A percentile compares a stretch with the other conserved stretches of the same genome.
Evolutionary conservation across 1,140 invertebrate genomes (phyloP).

Genomic region (Zaprionus kolodkinae): DNA sequence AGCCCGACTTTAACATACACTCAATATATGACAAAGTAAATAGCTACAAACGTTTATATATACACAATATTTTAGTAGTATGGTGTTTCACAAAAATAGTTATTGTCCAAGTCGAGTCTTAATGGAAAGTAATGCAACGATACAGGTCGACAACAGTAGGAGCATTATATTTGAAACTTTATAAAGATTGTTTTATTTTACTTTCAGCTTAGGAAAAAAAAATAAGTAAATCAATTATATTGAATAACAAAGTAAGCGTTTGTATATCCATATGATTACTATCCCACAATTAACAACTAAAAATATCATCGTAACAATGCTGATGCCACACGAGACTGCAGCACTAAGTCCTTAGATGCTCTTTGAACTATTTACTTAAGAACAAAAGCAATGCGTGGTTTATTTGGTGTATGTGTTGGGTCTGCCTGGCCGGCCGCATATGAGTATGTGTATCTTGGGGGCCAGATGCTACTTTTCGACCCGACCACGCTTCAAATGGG

Average conservation of each 20-base stretch:
- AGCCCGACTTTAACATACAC: constrained; percentile 23
- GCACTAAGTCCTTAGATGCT: constrained; percentile 17
- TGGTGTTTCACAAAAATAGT: constrained; percentile 43
- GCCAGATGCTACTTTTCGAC: constrained; percentile 41
- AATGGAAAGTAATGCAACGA: constrained; percentile 35
- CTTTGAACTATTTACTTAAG: constrained; percentile 34
- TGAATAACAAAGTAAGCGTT: constrained; percentile 68
- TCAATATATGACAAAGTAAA: constrained; percentile 27
- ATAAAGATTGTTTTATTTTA: constrained; percentile 47
- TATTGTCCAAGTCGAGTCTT: constrained; percentile 64
- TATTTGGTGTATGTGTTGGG: constrained; percentile 49
- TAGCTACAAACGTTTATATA: constrained; percentile 16
- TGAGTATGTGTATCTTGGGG: constrained; percentile 20
- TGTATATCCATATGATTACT: constrained; percentile 37
- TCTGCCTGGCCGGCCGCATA: constrained; percentile 12
- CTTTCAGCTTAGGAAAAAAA: constrained; percentile 64
- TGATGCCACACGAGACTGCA: constrained; percentile 34
- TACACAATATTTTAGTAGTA: constrained; percentile 29
- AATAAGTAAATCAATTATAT: constrained; percentile 61
- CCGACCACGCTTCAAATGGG: constrained; percentile 75
- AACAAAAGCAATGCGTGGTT: constrained; percentile 63
- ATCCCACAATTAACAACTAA: constrained; percentile 61
- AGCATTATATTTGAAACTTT: constrained; percentile 43
- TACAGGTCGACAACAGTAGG: constrained; percentile 19
- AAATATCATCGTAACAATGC: constrained; percentile 73